These are phyloP conservation scores for Orchestia grillus DNA, from an alignment of 1,140 invertebrate genomes.

Conservation along the genomic window DNA sequence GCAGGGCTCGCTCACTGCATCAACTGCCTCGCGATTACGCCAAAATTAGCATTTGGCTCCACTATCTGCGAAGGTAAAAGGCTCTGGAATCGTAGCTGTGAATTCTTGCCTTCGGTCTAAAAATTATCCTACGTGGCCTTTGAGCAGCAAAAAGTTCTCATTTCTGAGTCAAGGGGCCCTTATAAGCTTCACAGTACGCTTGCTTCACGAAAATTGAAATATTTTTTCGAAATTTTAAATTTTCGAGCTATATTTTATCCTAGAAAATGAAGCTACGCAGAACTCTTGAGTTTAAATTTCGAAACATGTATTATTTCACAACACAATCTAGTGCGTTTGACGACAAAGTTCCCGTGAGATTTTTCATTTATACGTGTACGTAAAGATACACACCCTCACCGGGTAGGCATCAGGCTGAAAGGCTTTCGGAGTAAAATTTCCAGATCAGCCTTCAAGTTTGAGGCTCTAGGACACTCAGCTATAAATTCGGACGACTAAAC, in stretches of 20 bases:
- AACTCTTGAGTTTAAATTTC: background rate
- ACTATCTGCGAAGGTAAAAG: background rate
- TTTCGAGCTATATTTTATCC: background rate
- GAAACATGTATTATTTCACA: background rate
- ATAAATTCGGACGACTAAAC: slow-evolving; percentile 25
- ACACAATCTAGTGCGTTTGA: background rate
- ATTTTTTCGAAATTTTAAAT: background rate
- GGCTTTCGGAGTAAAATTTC: slow-evolving; percentile 4
- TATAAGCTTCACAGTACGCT: background rate
- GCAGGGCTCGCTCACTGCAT: slow-evolving; percentile 11
- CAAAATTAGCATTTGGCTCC: background rate
- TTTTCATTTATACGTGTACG: background rate
- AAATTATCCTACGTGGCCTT: background rate
- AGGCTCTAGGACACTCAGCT: background rate
- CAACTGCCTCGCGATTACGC: background rate
- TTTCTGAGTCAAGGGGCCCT: background rate
- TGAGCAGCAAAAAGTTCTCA: background rate
- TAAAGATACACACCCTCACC: background rate
- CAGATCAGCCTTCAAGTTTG: background rate
- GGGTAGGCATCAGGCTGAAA: background rate
- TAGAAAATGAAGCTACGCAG: background rate
- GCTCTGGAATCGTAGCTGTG: background rate
- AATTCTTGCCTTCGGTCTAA: background rate
- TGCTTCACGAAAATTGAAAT: background rate
- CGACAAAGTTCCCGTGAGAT: background rate